These are phyloP conservation scores for Apis cerana DNA, from an alignment of 1,140 invertebrate species.

Conservation along the genomic window DNA sequence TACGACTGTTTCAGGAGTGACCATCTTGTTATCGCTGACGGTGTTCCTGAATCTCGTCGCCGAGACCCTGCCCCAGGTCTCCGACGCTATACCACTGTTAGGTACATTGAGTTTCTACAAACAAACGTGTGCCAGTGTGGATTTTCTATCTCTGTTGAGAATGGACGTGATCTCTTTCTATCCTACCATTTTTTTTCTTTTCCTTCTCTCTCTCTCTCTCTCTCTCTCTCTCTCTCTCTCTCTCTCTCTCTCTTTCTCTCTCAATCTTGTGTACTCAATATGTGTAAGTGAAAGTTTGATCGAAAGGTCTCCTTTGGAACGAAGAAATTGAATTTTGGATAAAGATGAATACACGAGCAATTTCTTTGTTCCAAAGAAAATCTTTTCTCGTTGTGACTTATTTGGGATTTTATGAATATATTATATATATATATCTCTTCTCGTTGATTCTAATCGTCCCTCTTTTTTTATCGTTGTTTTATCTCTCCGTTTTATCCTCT, in stretches of 20 bases:
- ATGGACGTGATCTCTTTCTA: neutral
- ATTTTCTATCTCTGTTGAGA: neutral
- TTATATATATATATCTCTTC: too few species aligned
- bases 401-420: neutral
- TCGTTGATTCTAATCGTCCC: neutral
- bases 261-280: neutral
- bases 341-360: too few species aligned
- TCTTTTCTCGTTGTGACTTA: neutral
- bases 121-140: conserved; percentile 12
- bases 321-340: too few species aligned
- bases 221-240: neutral
- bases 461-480: neutral
- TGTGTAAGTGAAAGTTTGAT: neutral
- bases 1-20: conserved; percentile 95
- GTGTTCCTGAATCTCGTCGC: conserved; percentile 99
- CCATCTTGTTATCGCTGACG: conserved; percentile 99
- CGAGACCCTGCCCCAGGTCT: conserved; percentile 97
- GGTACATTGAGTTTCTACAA: conserved; percentile 83
- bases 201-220: neutral
- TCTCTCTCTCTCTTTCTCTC: neutral
- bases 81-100: conserved; percentile 96
- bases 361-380: neutral
- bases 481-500: neutral
- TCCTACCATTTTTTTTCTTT: too few species aligned
- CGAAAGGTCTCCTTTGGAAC: neutral